These are phyloP conservation scores for Cephus pulcher DNA, from an alignment of 2,888 invertebrate species.

Conservation along the genomic window DNA sequence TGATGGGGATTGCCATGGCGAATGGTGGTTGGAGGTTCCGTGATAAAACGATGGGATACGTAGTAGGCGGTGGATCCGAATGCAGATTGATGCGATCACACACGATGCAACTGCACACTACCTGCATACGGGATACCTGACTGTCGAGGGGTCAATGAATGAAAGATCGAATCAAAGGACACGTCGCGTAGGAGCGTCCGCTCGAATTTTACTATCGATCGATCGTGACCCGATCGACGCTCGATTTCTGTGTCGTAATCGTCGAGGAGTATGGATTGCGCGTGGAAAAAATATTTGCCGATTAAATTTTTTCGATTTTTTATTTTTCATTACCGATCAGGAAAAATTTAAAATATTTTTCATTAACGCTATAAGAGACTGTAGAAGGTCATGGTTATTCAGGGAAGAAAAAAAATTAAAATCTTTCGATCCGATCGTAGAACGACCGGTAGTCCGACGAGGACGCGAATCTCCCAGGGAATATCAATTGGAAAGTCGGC, in stretches of 20 bases:
- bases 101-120: constrained; percentile 61
- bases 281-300: too few species aligned
- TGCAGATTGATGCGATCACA: constrained; percentile 65
- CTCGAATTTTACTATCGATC: constrained; percentile 29
- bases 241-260: not conserved
- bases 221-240: constrained; percentile 4
- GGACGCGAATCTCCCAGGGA: constrained; percentile 15
- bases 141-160: constrained; percentile 43
- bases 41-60: constrained; percentile 10
- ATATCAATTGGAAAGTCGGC: constrained; percentile 15
- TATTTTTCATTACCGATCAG: not conserved
- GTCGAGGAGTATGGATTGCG: not conserved
- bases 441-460: constrained; percentile 9
- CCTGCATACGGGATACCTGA: constrained; percentile 55
- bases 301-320: too few species aligned
- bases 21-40: not conserved
- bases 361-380: not conserved
- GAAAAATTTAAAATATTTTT: not conserved
- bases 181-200: constrained; percentile 9
- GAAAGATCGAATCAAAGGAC: constrained; percentile 31
- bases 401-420: not conserved
- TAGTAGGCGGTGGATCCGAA: constrained; percentile 42
- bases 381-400: not conserved
- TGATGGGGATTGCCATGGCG: not conserved
- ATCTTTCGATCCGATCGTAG: constrained; percentile 2